Base-by-base conservation (phyloP, 2,113 vertebrate species). In the Bucco capensis region DNA sequence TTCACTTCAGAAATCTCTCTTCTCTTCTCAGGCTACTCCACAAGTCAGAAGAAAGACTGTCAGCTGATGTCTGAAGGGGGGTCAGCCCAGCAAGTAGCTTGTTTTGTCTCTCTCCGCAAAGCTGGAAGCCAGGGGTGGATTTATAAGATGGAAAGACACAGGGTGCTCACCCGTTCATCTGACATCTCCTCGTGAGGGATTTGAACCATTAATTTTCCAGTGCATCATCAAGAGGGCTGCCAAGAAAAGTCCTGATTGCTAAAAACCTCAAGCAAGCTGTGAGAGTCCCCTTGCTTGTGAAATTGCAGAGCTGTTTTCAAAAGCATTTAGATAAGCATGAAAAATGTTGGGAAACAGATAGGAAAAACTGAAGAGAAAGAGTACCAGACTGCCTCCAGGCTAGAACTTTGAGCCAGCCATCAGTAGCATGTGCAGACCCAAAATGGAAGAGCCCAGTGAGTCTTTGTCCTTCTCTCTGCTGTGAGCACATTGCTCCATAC, bases 1-100 rank as follows among this genome's bases (percentile, higher is more conserved):
- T 72, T 94, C 92, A 95, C 93, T 82, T 94, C 66, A 83, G 88
- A 93, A 88, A 90, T 84, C 88, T 78, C 77, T 69, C 77, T 49
- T 71, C 73, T 24, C 66, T 95, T 95, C 83, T 95, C 62, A 88
- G 62, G 31, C 86, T 93, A 15, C 70, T 94, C 86, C 92, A 91
- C 83, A 88, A 86, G 77, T 61, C 70, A 72, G 76, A 49, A 88
- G 69, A 33, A 83, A 69, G 61, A 77, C 9, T 17, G 83, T 84
- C 77, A 82, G 14, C 40, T 86, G 74, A 90, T 51, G 61, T 84
- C 76, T 92, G 86, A 78, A 60, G 6, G 6, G 12, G 14, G 9
- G 8, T 24, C 49, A 78, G 53, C 30, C 25, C 61, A 71, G 14
- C 30, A 49, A 71, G 40, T 25, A 50, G 23, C 31, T 83, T 46